phyloP scores from a whole-genome alignment of 2,888 invertebrate genomes.

The Platycheirus albimanus region DNA sequence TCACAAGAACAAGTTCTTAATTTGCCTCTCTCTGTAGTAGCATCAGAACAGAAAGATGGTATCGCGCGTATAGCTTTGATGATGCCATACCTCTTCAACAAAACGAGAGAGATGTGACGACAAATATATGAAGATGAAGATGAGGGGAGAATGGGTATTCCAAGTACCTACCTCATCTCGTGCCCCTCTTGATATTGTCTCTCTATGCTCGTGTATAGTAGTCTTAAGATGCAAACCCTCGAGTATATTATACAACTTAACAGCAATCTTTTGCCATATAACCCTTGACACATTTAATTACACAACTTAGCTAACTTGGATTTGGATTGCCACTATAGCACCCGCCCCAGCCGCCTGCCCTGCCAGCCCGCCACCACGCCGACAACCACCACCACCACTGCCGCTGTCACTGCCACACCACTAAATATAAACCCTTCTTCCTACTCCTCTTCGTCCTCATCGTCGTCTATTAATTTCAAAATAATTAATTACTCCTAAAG shows the following conservation, averaged over 20 bases:
- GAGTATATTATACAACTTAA: conserved; percentile 60
- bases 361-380: neutral
- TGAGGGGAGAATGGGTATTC: conserved; percentile 1
- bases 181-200: conserved; percentile 43
- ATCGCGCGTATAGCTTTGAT: conserved; percentile 64
- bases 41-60: conserved; percentile 40
- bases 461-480: conserved; percentile 76
- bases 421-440: neutral
- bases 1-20: conserved; percentile 72
- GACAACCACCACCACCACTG: too few relatives aligned
- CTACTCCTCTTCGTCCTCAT: too few relatives aligned
- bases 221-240: conserved; percentile 39
- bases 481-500: conserved; percentile 78
- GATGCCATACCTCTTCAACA: conserved; percentile 33
- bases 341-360: neutral
- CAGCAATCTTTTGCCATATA: conserved; percentile 73
- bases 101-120: conserved; percentile 26
- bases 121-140: conserved; percentile 7
- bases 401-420: too few relatives aligned
- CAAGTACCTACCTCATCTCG: too few relatives aligned
- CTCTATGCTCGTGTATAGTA: conserved; percentile 29
- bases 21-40: conserved; percentile 60
- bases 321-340: conserved; percentile 51
- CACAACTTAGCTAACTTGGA: conserved; percentile 76
- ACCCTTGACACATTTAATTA: conserved; percentile 79